These are phyloP conservation scores for Drosophila pseudotakahashii DNA, from an alignment of 2,888 invertebrate genomes.

Conservation along the genomic window DNA sequence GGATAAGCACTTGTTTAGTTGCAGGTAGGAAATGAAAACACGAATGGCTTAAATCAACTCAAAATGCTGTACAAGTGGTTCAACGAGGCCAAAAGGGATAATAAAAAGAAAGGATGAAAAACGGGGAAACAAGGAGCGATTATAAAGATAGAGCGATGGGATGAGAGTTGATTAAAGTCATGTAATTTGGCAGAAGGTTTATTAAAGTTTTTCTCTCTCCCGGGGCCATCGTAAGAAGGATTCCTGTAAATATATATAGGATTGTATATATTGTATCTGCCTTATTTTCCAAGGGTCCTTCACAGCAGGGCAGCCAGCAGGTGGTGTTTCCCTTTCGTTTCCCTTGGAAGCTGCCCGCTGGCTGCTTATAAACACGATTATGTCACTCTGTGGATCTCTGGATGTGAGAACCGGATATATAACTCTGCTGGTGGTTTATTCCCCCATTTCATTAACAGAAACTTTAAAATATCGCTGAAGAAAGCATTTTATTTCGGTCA, in stretches of 20 bases:
- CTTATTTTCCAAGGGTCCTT: background rate
- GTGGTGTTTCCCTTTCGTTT: conserved; percentile 25
- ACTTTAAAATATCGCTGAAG: conserved; percentile 2
- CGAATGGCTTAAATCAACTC: conserved; percentile 44
- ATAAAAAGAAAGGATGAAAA: conserved; percentile 5
- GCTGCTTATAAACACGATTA: conserved; percentile 25
- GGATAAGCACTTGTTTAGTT: conserved; percentile 34
- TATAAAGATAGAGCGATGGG: conserved; percentile 18
- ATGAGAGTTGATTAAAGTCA: conserved; percentile 38
- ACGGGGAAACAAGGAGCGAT: conserved; percentile 21
- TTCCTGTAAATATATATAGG: background rate
- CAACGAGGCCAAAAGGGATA: conserved; percentile 11
- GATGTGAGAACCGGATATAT: conserved; percentile 12
- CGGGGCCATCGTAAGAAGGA: background rate
- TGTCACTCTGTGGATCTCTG: conserved; percentile 4
- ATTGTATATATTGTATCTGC: background rate
- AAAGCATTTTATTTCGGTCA: conserved; percentile 7
- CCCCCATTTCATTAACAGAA: conserved; percentile 24
- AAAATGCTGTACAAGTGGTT: conserved; percentile 28
- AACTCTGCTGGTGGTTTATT: conserved; percentile 2
- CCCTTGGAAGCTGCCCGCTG: background rate
- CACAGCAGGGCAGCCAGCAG: conserved; percentile 28
- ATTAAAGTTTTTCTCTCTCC: conserved; percentile 7
- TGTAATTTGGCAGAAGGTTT: conserved; percentile 27
- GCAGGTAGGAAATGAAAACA: conserved; percentile 17